phyloP scores from a whole-genome alignment of 2,888 invertebrate genomes.

The Teinopalpus imperialis region DNA sequence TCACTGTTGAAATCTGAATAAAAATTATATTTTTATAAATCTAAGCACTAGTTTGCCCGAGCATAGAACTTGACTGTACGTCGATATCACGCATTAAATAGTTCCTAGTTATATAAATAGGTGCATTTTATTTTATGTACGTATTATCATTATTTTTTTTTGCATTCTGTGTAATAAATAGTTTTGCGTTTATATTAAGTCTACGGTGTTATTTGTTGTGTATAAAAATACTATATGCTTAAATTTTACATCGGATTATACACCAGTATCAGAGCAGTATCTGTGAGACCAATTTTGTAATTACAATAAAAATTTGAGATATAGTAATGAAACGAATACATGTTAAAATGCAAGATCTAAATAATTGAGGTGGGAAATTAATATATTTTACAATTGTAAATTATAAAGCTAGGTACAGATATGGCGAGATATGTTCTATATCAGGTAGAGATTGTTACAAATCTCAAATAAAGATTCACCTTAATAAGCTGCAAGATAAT shows the following conservation, averaged over 20 bases:
- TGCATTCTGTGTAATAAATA: constrained; percentile 38
- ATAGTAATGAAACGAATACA: neutral
- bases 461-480: too few relatives aligned
- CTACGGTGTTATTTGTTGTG: constrained; percentile 39
- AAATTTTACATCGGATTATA: constrained; percentile 23
- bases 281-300: constrained; percentile 3
- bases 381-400: too few relatives aligned
- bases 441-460: too few relatives aligned
- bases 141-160: constrained; percentile 39
- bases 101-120: constrained; percentile 73
- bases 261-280: neutral
- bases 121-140: constrained; percentile 68
- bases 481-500: too few relatives aligned
- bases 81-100: constrained; percentile 41
- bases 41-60: constrained; percentile 1
- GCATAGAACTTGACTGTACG: constrained; percentile 12
- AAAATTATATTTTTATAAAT: constrained; percentile 2
- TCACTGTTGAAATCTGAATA: neutral
- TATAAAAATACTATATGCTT: constrained; percentile 34
- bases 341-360: constrained; percentile 1
- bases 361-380: too few relatives aligned
- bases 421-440: too few relatives aligned
- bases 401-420: neutral
- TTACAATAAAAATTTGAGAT: neutral
- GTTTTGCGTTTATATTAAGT: constrained; percentile 36